A percentile compares a stretch with the other conserved stretches of the same genome.
phyloP scores from a whole-genome alignment of 1,140 invertebrate genomes.

The Bombus sibiricus region DNA sequence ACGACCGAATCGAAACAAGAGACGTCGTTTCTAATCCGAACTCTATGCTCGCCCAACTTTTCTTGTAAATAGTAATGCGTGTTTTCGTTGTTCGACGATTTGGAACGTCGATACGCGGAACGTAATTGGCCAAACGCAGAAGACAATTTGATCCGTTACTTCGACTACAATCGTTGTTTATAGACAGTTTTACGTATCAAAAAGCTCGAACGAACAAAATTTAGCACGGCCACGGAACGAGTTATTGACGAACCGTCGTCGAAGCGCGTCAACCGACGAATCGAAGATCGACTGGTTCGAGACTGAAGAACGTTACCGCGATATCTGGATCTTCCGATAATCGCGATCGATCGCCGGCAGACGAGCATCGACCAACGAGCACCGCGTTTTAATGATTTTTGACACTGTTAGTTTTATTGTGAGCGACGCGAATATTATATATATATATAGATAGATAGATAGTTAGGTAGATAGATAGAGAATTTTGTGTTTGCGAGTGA shows the following conservation, averaged over 20 bases:
- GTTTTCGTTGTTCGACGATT: background rate
- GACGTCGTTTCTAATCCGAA: background rate
- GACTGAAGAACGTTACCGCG: background rate
- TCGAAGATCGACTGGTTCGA: background rate
- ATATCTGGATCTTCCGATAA: background rate
- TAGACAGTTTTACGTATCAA: no score
- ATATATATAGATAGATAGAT: background rate
- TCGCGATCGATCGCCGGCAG: background rate
- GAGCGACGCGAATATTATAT: background rate
- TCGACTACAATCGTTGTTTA: background rate
- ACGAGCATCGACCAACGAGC: background rate
- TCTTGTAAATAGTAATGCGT: background rate
- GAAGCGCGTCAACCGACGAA: background rate
- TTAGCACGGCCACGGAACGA: background rate
- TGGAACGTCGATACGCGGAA: background rate
- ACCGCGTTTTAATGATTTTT: conserved; percentile 5
- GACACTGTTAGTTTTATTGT: background rate
- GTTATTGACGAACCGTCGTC: background rate
- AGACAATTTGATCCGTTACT: background rate
- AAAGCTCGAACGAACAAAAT: background rate
- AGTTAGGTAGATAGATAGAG: background rate
- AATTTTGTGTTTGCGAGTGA: conserved; percentile 6
- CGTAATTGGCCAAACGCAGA: background rate
- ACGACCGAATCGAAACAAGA: no score
- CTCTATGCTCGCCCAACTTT: background rate